Evolutionary conservation across 2,888 invertebrate genomes (phyloP).

Genomic region (Alviniconcha strummeri): DNA sequence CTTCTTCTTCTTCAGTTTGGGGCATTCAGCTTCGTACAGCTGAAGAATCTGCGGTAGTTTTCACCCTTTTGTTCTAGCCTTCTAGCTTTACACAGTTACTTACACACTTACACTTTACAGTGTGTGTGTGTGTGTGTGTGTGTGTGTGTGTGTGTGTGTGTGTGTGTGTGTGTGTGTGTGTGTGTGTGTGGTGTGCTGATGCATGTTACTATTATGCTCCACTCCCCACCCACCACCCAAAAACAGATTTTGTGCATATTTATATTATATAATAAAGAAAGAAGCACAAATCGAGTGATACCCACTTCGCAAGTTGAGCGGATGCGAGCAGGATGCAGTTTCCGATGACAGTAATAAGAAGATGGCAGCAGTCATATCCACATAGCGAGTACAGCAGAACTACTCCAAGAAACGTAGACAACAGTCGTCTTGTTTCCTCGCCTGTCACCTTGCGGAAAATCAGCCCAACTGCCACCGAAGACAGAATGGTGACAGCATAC

Average conservation of each 20-base stretch:
- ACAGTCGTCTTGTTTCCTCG: slow-evolving; percentile 45
- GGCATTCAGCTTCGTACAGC: too few species aligned
- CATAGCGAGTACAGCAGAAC: slow-evolving; percentile 53
- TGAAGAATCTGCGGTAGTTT: too few species aligned
- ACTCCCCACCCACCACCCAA: too few species aligned
- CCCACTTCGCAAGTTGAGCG: too few species aligned
- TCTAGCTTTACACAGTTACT: not conserved
- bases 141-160: slow-evolving; percentile 12
- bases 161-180: slow-evolving; percentile 5
- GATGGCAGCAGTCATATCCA: slow-evolving; percentile 58
- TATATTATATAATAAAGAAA: too few species aligned
- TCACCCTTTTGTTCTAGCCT: not conserved
- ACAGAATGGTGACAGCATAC: slow-evolving; percentile 57
- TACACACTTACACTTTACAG: not conserved
- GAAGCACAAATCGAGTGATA: too few species aligned
- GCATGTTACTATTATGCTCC: too few species aligned
- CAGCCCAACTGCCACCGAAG: slow-evolving; percentile 59
- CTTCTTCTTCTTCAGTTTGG: too few species aligned
- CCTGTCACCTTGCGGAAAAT: slow-evolving; percentile 51
- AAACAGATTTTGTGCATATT: too few species aligned
- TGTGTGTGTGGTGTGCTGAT: not conserved
- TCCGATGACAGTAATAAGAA: slow-evolving; percentile 56
- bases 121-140: slow-evolving; percentile 4
- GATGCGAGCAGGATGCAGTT: slow-evolving; percentile 49
- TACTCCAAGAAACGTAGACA: slow-evolving; percentile 53